Conservation (phyloP, 2,113 vertebrate genomes). For the Podarcis raffonei region DNA sequence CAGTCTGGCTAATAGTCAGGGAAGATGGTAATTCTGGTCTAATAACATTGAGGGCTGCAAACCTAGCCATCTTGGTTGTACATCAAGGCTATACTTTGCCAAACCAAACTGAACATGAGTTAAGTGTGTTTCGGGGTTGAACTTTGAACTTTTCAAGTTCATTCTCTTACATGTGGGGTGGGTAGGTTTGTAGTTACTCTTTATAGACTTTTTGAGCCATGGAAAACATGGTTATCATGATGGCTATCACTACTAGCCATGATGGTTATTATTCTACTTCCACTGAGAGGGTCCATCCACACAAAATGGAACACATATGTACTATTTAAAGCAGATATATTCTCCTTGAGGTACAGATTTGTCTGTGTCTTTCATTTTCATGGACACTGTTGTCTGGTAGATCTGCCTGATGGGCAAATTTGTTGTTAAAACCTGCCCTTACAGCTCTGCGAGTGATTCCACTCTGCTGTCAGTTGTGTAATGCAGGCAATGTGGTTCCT, state of each 20-base stretch:
- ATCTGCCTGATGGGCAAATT: constrained; percentile 43
- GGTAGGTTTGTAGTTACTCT: too few relatives aligned
- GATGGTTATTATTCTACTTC: too few relatives aligned
- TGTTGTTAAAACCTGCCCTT: constrained; percentile 77
- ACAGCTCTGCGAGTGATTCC: constrained; percentile 73
- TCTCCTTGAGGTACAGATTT: neutral
- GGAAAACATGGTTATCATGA: too few relatives aligned
- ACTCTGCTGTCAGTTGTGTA: constrained; percentile 67
- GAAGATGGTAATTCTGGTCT: too few relatives aligned
- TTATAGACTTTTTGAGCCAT: too few relatives aligned
- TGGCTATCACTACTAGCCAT: too few relatives aligned
- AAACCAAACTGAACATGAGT: neutral
- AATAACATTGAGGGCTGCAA: too few relatives aligned
- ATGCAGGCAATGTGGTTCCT: constrained; percentile 67
- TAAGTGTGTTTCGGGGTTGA: too few relatives aligned
- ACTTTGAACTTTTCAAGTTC: too few relatives aligned
- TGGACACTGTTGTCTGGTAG: neutral
- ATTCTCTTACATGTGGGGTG: too few relatives aligned
- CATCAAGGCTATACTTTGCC: neutral
- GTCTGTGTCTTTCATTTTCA: neutral
- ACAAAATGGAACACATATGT: neutral
- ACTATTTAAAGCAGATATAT: neutral
- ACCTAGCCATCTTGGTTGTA: neutral
- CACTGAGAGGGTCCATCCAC: too few relatives aligned
- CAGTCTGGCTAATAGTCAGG: too few relatives aligned